Evolutionary conservation across 2,888 invertebrate species (phyloP).

Genomic region (Marronus borbonicus): DNA sequence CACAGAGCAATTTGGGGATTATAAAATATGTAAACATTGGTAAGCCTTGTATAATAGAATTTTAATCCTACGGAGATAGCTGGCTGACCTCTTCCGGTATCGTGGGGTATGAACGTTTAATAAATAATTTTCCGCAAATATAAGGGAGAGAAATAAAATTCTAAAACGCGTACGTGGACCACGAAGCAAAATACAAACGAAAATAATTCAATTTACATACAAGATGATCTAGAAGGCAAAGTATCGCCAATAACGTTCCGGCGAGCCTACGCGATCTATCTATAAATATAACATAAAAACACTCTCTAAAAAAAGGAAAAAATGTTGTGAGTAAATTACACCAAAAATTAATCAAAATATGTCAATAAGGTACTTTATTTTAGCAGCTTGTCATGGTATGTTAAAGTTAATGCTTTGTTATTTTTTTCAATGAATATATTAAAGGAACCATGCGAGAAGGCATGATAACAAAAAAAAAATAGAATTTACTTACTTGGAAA

Average conservation of each 20-base stretch:
- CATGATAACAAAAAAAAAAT: background rate
- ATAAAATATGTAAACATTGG: background rate
- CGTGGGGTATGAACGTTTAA: background rate
- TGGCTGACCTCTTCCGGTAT: background rate
- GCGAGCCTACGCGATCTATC: background rate
- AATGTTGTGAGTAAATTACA: too few relatives aligned
- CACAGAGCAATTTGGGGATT: background rate
- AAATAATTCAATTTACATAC: background rate
- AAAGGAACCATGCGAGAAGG: background rate
- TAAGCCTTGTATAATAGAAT: background rate
- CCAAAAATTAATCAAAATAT: background rate
- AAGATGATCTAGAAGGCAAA: background rate
- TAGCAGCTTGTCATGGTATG: conserved; percentile 6
- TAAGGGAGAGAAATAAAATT: background rate
- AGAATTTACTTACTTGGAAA: too few relatives aligned
- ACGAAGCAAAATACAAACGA: background rate
- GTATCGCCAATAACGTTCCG: background rate
- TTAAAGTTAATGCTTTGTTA: background rate
- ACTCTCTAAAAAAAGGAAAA: too few relatives aligned
- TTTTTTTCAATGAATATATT: conserved; percentile 8
- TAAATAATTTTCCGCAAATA: conserved; percentile 13
- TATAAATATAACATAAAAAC: too few relatives aligned
- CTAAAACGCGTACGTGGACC: background rate
- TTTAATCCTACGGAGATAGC: background rate
- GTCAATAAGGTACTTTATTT: background rate